These are phyloP conservation scores for Ancistrus triradiatus DNA, from an alignment of 2,113 vertebrate species.

Conservation along the genomic window DNA sequence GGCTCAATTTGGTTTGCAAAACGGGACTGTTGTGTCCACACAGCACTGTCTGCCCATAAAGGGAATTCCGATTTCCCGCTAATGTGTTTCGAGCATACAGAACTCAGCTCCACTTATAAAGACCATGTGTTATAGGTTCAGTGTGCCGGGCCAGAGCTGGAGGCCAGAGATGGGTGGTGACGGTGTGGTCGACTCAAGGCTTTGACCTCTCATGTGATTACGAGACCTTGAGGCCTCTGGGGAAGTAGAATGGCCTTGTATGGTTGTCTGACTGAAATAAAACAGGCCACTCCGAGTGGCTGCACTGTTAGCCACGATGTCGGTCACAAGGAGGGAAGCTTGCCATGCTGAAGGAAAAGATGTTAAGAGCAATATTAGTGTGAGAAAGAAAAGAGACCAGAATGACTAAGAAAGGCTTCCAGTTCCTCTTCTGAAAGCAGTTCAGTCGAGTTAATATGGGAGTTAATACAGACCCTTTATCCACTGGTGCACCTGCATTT, in stretches of 20 bases:
- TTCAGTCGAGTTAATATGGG: constrained; percentile 49
- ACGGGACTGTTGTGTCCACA: constrained; percentile 63
- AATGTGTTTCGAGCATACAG: constrained; percentile 63
- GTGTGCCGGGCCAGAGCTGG: constrained; percentile 49
- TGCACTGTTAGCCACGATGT: constrained; percentile 13
- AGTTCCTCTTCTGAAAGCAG: constrained; percentile 39
- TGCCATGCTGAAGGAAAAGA: constrained; percentile 38
- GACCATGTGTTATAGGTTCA: constrained; percentile 61
- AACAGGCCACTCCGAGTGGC: constrained; percentile 23
- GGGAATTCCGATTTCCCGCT: constrained; percentile 59
- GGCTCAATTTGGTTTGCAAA: constrained; percentile 55
- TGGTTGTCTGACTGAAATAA: constrained; percentile 40
- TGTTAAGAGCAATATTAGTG: constrained; percentile 25
- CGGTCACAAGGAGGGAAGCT: constrained; percentile 39
- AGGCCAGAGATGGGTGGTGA: constrained; percentile 47
- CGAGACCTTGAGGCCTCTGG: constrained; percentile 42
- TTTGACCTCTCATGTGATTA: constrained; percentile 48
- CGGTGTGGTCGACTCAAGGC: constrained; percentile 51
- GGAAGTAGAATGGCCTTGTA: constrained; percentile 31
- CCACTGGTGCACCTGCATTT: constrained; percentile 61
- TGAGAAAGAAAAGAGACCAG: constrained; percentile 2
- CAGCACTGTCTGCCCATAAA: constrained; percentile 61
- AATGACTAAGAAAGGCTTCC: constrained; percentile 19
- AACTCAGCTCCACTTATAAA: constrained; percentile 63
- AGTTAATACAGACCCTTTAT: constrained; percentile 49